These are phyloP conservation scores for Cheilosia pagana DNA, from an alignment of 2,888 invertebrate genomes.

Conservation along the genomic window DNA sequence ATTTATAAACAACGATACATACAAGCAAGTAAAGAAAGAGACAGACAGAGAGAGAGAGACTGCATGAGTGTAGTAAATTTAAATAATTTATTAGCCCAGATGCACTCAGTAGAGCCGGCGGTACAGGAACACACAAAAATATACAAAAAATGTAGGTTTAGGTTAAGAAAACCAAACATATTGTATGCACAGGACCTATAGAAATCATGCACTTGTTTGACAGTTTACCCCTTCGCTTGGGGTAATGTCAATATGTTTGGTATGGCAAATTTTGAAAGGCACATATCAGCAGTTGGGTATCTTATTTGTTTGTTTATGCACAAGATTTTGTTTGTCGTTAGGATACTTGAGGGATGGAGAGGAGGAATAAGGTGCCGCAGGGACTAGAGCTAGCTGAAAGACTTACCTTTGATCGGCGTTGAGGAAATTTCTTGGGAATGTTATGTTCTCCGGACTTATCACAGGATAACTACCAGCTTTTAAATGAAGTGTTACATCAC, in stretches of 20 bases:
- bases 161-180: conserved; percentile 21
- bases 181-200: conserved; percentile 8
- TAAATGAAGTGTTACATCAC: conserved; percentile 88
- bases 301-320: conserved; percentile 6
- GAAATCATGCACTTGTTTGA: conserved; percentile 38
- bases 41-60: background rate
- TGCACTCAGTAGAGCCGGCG: conserved; percentile 18
- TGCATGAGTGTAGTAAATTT: conserved; percentile 48
- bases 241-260: conserved; percentile 60
- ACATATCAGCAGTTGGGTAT: conserved; percentile 25
- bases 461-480: conserved; percentile 93
- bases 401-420: conserved; percentile 83
- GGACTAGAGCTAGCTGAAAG: background rate
- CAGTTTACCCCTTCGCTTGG: conserved; percentile 17
- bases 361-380: background rate
- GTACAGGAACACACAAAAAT: background rate
- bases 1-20: conserved; percentile 49
- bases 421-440: conserved; percentile 88
- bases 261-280: conserved; percentile 31
- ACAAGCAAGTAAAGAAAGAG: background rate
- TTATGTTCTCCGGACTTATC: conserved; percentile 91
- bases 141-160: conserved; percentile 16
- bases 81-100: conserved; percentile 64
- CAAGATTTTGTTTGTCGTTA: background rate
- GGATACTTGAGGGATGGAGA: background rate